These are phyloP conservation scores for Todiramphus saurophagus DNA, from an alignment of 2,113 vertebrate genomes.

Conservation along the genomic window DNA sequence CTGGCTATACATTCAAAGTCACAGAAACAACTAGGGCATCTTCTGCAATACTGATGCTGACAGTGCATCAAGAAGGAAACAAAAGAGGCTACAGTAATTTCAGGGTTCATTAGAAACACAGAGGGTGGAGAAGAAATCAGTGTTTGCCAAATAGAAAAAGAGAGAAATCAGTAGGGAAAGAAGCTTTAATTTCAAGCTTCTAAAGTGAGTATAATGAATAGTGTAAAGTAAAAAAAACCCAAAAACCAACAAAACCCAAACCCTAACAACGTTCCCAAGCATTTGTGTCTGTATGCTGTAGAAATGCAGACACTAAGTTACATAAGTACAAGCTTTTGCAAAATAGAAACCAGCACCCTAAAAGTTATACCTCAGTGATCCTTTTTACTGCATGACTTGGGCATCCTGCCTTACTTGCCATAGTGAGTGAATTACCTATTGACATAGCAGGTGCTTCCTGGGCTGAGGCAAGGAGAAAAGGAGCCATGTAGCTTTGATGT, in stretches of 20 bases:
- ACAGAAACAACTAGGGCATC: background rate
- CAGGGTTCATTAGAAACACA: conserved; percentile 50
- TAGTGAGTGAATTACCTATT: background rate
- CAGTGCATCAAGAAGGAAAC: background rate
- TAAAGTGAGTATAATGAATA: conserved; percentile 44
- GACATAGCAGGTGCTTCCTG: background rate
- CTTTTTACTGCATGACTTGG: background rate
- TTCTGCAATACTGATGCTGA: background rate
- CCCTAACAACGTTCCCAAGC: background rate
- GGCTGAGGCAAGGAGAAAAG: background rate
- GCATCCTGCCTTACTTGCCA: background rate
- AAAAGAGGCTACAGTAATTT: conserved; percentile 26
- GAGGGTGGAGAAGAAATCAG: conserved; percentile 30
- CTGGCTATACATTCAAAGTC: background rate
- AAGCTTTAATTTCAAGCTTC: conserved; percentile 57
- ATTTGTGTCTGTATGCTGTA: background rate
- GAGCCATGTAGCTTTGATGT: rapidly evolving
- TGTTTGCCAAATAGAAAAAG: conserved; percentile 34
- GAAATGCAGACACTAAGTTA: background rate
- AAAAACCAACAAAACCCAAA: background rate
- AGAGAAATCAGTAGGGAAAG: conserved; percentile 24
- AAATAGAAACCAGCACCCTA: background rate
- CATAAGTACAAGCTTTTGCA: background rate
- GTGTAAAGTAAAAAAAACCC: conserved; percentile 19
- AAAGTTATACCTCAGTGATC: background rate